phyloP scores from a whole-genome alignment of 2,888 invertebrate genomes.

The Tetranychus piercei region DNA sequence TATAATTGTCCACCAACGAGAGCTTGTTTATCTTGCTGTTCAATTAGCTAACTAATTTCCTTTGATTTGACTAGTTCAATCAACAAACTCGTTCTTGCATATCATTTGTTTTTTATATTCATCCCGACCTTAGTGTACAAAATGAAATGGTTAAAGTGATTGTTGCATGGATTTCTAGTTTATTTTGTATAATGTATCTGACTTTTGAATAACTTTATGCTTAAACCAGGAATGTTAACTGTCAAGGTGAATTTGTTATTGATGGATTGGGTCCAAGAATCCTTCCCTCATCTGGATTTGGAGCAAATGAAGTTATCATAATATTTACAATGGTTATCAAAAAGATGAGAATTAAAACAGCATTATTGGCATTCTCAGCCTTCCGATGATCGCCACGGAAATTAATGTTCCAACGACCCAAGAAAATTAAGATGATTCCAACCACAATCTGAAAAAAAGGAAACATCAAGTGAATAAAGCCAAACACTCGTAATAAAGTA shows the following conservation, averaged over 20 bases:
- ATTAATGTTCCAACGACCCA: slow-evolving; percentile 27
- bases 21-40: background rate
- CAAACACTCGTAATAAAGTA: slow-evolving; percentile 3
- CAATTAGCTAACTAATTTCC: background rate
- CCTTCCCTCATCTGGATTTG: slow-evolving; percentile 19
- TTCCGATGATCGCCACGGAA: slow-evolving; percentile 24
- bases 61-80: too few relatives aligned
- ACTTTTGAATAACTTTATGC: too few relatives aligned
- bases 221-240: background rate
- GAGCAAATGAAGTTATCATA: slow-evolving; percentile 25
- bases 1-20: background rate
- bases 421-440: slow-evolving; percentile 27
- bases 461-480: background rate
- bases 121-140: too few relatives aligned
- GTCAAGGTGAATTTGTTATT: background rate
- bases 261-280: slow-evolving; percentile 23
- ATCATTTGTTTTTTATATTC: too few relatives aligned
- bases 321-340: slow-evolving; percentile 23
- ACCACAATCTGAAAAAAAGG: slow-evolving; percentile 23
- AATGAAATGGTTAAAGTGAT: too few relatives aligned
- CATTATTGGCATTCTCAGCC: slow-evolving; percentile 27
- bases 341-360: slow-evolving; percentile 27
- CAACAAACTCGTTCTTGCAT: too few relatives aligned
- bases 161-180: too few relatives aligned
- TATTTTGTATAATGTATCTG: too few relatives aligned